These are phyloP conservation scores for Osmerus eperlanus DNA, from an alignment of 2,113 vertebrate genomes.

Conservation along the genomic window DNA sequence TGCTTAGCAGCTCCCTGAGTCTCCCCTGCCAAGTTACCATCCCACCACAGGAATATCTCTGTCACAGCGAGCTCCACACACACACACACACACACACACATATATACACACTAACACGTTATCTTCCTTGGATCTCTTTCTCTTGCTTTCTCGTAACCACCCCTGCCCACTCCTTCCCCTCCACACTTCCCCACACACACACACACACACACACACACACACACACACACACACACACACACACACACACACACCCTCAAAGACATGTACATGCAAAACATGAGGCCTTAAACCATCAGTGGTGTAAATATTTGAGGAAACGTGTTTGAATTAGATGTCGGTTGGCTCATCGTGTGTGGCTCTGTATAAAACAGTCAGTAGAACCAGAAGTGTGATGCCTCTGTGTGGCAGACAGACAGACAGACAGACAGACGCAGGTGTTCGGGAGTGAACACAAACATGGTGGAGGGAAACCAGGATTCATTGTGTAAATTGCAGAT, in stretches of 20 bases:
- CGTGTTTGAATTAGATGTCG: slow-evolving; percentile 49
- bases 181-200: slow-evolving; percentile 21
- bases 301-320: slow-evolving; percentile 60
- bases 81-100: neutral
- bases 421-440: slow-evolving; percentile 42
- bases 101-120: neutral
- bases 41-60: slow-evolving; percentile 64
- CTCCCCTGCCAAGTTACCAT: slow-evolving; percentile 67
- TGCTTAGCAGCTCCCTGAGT: slow-evolving; percentile 57
- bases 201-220: slow-evolving; percentile 25
- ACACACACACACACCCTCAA: slow-evolving; percentile 26
- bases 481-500: slow-evolving; percentile 61
- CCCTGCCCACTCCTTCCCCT: neutral
- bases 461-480: slow-evolving; percentile 57
- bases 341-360: neutral
- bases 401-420: slow-evolving; percentile 20
- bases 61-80: slow-evolving; percentile 48
- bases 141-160: neutral
- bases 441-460: slow-evolving; percentile 45
- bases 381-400: slow-evolving; percentile 33
- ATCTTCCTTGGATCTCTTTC: neutral
- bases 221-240: slow-evolving; percentile 27
- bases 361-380: slow-evolving; percentile 4
- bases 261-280: neutral
- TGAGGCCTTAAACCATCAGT: slow-evolving; percentile 38